Percentiles rank a stretch among this genome's conserved stretches.
phyloP scores from a whole-genome alignment of 1,140 invertebrate species.

The Plodia interpunctella region DNA sequence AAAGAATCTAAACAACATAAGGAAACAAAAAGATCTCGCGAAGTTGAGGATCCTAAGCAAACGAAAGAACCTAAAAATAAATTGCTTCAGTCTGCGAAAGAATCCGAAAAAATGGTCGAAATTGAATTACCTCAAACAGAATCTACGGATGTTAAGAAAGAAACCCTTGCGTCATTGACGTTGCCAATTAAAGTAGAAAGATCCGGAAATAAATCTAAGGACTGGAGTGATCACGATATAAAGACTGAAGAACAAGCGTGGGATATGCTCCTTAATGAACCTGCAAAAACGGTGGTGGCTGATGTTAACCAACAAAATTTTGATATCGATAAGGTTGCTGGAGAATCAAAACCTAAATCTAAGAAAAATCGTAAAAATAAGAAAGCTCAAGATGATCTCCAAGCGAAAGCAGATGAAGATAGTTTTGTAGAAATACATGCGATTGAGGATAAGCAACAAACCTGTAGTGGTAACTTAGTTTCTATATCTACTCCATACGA shows the following conservation, averaged over 20 bases:
- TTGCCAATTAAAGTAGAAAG: neutral
- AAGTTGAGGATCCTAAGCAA: neutral
- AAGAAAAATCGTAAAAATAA: slow-evolving; percentile 62
- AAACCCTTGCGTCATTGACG: neutral
- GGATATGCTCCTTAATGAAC: slow-evolving; percentile 58
- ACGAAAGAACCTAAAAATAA: slow-evolving; percentile 2
- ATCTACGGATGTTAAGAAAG: neutral
- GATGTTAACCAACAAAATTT: slow-evolving; percentile 18
- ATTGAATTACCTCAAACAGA: neutral
- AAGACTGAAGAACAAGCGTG: slow-evolving; percentile 66
- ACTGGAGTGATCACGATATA: slow-evolving; percentile 22
- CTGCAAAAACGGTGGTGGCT: slow-evolving; percentile 31
- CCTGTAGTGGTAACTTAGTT: slow-evolving; percentile 51
- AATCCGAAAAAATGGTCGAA: neutral
- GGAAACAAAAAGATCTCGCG: neutral
- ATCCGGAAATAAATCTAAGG: neutral
- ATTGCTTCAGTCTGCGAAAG: neutral
- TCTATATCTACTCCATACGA: slow-evolving; percentile 62
- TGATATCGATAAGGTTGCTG: slow-evolving; percentile 35
- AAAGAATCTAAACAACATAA: neutral
- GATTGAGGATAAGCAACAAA: slow-evolving; percentile 56
- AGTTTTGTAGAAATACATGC: slow-evolving; percentile 70
- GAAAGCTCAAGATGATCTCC: slow-evolving; percentile 46
- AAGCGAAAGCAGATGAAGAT: slow-evolving; percentile 53
- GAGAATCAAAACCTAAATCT: slow-evolving; percentile 54